These are phyloP conservation scores for Stegana nigrithorax DNA, from an alignment of 2,888 invertebrate genomes.

Conservation along the genomic window DNA sequence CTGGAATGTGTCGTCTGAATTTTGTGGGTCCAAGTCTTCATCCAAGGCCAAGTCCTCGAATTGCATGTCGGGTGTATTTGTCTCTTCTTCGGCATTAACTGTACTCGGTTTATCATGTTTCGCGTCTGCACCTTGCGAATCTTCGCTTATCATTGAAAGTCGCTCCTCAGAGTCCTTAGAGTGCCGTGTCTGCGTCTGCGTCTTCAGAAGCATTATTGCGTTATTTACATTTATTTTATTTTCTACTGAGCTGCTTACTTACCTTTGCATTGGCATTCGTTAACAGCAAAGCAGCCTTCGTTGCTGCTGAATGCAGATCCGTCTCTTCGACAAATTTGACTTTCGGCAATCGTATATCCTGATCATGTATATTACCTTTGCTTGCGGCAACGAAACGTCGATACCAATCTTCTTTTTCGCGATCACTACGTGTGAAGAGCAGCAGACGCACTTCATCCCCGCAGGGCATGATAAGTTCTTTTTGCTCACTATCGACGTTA, in stretches of 20 bases:
- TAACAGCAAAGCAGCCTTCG: constrained; percentile 52
- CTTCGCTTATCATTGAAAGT: constrained; percentile 6
- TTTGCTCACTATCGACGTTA: constrained; percentile 50
- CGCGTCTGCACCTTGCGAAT: constrained; percentile 23
- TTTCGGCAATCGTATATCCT: constrained; percentile 62
- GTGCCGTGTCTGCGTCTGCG: constrained; percentile 7
- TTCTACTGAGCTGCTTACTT: no score
- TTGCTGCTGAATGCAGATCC: constrained; percentile 60
- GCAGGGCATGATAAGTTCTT: constrained; percentile 60
- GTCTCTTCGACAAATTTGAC: constrained; percentile 58
- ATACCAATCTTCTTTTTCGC: constrained; percentile 69
- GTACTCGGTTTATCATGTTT: constrained; percentile 27
- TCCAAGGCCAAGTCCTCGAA: constrained; percentile 41
- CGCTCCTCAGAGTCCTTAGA: constrained; percentile 26
- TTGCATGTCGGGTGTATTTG: constrained; percentile 34
- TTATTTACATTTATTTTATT: background rate
- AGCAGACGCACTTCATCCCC: constrained; percentile 66
- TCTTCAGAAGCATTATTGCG: background rate
- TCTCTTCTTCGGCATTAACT: constrained; percentile 25
- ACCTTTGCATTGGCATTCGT: constrained; percentile 39
- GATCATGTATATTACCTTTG: constrained; percentile 59
- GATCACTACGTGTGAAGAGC: constrained; percentile 64
- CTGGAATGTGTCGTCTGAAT: constrained; percentile 52
- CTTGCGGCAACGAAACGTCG: constrained; percentile 65
- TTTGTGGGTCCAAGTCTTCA: constrained; percentile 20